Percentiles rank a stretch among this genome's conserved stretches.
Evolutionary conservation across 2,888 invertebrate species (phyloP).

Genomic region (Leptinotarsa juncta): DNA sequence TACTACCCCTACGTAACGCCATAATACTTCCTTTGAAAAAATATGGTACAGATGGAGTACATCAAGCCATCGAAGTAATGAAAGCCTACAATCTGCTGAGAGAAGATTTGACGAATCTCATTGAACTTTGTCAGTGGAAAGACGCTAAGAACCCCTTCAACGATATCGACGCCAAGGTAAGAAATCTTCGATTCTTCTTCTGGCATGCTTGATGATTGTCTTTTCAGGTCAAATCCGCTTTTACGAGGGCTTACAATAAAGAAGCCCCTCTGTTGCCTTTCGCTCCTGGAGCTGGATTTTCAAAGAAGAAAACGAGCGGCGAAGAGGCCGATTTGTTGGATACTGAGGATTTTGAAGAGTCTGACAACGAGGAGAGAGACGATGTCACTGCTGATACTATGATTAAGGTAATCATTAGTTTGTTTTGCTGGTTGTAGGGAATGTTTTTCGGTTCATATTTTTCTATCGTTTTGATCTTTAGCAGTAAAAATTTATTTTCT

Average conservation of each 20-base stretch:
- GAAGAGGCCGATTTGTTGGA: constrained; percentile 60
- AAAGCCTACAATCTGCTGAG: constrained; percentile 87
- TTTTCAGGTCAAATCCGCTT: constrained; percentile 87
- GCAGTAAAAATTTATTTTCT: too few relatives aligned
- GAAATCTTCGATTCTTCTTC: constrained; percentile 29
- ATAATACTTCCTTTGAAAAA: constrained; percentile 82
- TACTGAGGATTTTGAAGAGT: constrained; percentile 64
- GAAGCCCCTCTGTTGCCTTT: constrained; percentile 83
- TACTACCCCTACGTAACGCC: constrained; percentile 79
- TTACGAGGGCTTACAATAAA: constrained; percentile 94
- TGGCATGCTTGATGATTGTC: constrained; percentile 7
- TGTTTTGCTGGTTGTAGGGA: background rate
- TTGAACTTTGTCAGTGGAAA: constrained; percentile 89
- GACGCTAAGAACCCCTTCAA: constrained; percentile 81
- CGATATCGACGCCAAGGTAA: constrained; percentile 76
- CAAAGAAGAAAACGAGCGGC: constrained; percentile 70
- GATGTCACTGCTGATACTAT: constrained; percentile 80
- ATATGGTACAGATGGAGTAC: constrained; percentile 78
- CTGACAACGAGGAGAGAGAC: constrained; percentile 61
- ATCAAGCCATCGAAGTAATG: constrained; percentile 78
- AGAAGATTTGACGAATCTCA: constrained; percentile 91
- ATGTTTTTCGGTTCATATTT: background rate
- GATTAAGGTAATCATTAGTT: constrained; percentile 75
- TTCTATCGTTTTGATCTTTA: background rate
- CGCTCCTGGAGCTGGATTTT: constrained; percentile 71